Evolutionary conservation across 1,140 invertebrate genomes (phyloP).

Genomic region (Akabosia matsudoensis): DNA sequence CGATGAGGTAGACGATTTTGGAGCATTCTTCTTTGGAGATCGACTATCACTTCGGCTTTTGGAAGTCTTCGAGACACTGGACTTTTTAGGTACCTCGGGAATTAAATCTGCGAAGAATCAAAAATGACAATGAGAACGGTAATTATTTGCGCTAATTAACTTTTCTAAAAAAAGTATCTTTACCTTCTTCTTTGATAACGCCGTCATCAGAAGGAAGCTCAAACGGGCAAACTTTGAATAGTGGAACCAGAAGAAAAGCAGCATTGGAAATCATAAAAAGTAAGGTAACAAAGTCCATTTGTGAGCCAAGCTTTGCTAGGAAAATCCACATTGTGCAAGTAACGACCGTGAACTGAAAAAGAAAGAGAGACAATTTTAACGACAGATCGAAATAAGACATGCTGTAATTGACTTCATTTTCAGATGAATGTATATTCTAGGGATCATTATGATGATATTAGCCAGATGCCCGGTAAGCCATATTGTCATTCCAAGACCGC

Average conservation of each 20-base stretch:
- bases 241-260: conserved; percentile 34
- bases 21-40: neutral
- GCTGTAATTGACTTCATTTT: neutral
- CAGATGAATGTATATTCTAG: neutral
- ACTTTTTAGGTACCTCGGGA: conserved; percentile 23
- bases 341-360: conserved; percentile 35
- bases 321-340: conserved; percentile 34
- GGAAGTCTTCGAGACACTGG: conserved; percentile 10
- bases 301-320: conserved; percentile 36
- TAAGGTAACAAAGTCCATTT: conserved; percentile 35
- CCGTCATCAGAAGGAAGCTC: conserved; percentile 10
- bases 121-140: neutral
- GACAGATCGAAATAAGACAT: neutral
- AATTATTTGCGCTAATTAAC: neutral
- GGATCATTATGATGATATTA: too few species aligned
- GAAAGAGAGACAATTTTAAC: neutral
- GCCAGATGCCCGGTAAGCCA: too few species aligned
- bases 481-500: too few species aligned
- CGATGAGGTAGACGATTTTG: neutral
- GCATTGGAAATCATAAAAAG: conserved; percentile 41
- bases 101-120: conserved; percentile 23
- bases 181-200: neutral
- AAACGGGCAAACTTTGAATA: conserved; percentile 26
- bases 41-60: neutral
- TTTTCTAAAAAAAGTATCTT: neutral